Percentiles rank a stretch among this genome's conserved stretches.
phyloP scores from a whole-genome alignment of 2,888 invertebrate genomes.

The Dicranocentrus wangi region DNA sequence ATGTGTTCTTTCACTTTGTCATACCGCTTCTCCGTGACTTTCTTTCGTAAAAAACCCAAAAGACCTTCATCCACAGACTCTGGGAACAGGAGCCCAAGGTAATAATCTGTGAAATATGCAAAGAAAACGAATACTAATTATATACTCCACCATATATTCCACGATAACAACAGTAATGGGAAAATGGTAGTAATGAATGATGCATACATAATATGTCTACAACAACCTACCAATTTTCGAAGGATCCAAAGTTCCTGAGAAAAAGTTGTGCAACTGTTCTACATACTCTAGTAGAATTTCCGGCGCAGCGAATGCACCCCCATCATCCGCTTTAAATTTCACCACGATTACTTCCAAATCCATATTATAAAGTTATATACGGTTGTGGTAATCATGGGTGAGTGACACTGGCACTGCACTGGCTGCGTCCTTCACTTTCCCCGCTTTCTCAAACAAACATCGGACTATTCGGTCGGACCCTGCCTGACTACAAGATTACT shows the following conservation, averaged over 20 bases:
- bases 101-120: constrained; percentile 56
- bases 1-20: constrained; percentile 62
- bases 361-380: too few species aligned
- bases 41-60: constrained; percentile 40
- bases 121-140: too few species aligned
- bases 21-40: constrained; percentile 48
- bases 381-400: too few species aligned
- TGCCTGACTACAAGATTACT: too few species aligned
- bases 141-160: too few species aligned
- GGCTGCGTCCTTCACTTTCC: too few species aligned
- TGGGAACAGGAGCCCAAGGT: constrained; percentile 56
- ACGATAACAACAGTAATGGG: background rate
- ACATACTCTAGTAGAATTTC: constrained; percentile 50
- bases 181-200: background rate
- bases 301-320: background rate
- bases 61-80: constrained; percentile 42
- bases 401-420: too few species aligned
- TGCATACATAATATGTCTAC: constrained; percentile 5
- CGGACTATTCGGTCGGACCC: too few species aligned
- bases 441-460: too few species aligned
- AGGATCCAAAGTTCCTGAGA: constrained; percentile 33
- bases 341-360: constrained; percentile 43
- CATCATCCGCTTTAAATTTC: constrained; percentile 27
- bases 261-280: constrained; percentile 49
- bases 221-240: constrained; percentile 54